phyloP scores from a whole-genome alignment of 1,140 invertebrate genomes.

The Heterodera schachtii region DNA sequence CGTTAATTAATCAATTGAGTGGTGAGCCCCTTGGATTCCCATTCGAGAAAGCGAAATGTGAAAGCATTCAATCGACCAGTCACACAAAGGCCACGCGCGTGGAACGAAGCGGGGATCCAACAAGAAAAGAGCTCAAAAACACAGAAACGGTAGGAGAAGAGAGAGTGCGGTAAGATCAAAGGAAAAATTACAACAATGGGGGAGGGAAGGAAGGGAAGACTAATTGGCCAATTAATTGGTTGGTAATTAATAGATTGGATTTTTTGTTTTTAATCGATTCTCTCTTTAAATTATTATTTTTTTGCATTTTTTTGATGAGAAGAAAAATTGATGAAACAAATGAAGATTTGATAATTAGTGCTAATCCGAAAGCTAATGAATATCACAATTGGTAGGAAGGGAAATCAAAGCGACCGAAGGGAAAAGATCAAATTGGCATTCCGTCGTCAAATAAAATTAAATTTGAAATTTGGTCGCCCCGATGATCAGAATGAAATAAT shows the following conservation, averaged over 20 bases:
- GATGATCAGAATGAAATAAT: too few species aligned
- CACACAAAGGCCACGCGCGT: background rate
- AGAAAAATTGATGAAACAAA: background rate
- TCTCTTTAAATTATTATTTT: too few species aligned
- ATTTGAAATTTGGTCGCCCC: too few species aligned
- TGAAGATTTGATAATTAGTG: background rate
- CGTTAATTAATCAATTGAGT: background rate
- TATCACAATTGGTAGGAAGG: background rate
- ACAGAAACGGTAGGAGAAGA: background rate
- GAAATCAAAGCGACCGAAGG: background rate
- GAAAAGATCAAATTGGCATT: background rate
- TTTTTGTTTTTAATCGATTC: too few species aligned
- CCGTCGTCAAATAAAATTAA: background rate
- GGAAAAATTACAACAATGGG: too few species aligned
- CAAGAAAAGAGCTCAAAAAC: background rate
- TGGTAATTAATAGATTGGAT: too few species aligned
- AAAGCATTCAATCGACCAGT: background rate
- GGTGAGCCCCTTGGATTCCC: constrained; percentile 2
- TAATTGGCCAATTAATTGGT: too few species aligned
- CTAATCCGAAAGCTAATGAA: constrained; percentile 1
- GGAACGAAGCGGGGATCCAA: constrained; percentile 3
- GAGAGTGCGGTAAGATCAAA: background rate
- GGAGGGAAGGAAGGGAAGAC: too few species aligned
- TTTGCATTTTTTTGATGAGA: background rate
- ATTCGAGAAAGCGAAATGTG: background rate